Conservation (phyloP, 2,888 invertebrate species). For the Lysandra bellargus region DNA sequence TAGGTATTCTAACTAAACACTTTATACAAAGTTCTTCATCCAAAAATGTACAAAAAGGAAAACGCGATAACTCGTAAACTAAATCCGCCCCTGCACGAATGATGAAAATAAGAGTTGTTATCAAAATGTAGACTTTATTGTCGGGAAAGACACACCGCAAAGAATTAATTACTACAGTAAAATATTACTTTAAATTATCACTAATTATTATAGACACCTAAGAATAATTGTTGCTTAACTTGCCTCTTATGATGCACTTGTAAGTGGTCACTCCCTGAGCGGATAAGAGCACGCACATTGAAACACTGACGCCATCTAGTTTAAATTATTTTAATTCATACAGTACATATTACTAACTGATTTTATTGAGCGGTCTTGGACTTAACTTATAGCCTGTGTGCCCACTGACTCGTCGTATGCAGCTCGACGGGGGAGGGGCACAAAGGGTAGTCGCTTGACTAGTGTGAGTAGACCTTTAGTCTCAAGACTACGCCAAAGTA, state of each 20-base stretch:
- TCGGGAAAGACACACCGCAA: constrained; percentile 25
- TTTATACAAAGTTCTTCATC: neutral
- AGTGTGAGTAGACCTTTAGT: constrained; percentile 26
- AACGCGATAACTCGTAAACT: neutral
- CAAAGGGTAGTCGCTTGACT: constrained; percentile 14
- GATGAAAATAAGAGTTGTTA: constrained; percentile 24
- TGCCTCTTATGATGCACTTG: neutral
- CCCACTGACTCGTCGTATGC: constrained; percentile 23
- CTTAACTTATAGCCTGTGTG: constrained; percentile 17
- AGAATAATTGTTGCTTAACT: constrained; percentile 31
- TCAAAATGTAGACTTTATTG: constrained; percentile 14
- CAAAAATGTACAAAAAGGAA: neutral
- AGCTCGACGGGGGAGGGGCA: constrained; percentile 22
- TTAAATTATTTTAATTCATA: constrained; percentile 12
- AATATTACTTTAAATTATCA: constrained; percentile 29
- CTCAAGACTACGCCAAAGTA: neutral
- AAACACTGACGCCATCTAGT: constrained; percentile 25
- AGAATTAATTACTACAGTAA: constrained; percentile 24
- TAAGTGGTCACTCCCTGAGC: neutral
- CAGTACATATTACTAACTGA: constrained; percentile 17
- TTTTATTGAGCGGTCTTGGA: constrained; percentile 29
- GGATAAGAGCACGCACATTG: constrained; percentile 16
- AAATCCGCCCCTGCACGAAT: constrained; percentile 14
- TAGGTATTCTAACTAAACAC: neutral
- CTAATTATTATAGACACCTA: constrained; percentile 32